Conservation (phyloP, 2,888 invertebrate species). For the Vannuccia rotundouncinata region DNA sequence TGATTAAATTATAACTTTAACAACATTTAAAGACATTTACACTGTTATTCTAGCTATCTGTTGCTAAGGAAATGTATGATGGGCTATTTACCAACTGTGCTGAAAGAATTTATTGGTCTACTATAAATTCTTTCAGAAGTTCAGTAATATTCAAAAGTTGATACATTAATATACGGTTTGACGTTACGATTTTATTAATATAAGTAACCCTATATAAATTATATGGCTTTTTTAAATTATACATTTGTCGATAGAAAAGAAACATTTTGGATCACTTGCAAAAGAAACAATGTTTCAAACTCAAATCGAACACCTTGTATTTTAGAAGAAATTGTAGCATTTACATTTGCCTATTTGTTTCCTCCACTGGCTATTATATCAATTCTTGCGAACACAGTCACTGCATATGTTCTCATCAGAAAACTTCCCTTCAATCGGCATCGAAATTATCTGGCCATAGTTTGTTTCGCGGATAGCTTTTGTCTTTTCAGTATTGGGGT, state of each 20-base stretch:
- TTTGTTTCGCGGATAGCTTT: background rate
- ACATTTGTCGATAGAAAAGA: background rate
- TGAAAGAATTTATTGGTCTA: no score
- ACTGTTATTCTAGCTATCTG: no score
- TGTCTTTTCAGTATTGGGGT: background rate
- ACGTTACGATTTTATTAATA: background rate
- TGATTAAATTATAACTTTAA: no score
- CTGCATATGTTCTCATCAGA: background rate
- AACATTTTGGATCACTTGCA: background rate
- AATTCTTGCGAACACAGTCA: background rate
- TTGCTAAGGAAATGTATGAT: no score
- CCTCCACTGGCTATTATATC: background rate
- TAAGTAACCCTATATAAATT: background rate
- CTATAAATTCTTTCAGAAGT: no score
- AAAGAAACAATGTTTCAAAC: background rate
- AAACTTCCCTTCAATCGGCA: background rate
- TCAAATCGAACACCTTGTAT: no score
- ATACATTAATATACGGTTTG: no score
- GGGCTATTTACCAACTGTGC: no score
- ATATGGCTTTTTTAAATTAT: background rate
- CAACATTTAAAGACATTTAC: no score
- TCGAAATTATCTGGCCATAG: background rate
- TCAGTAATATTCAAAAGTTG: no score
- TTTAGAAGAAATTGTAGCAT: background rate
- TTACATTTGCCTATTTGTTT: background rate